phyloP scores from a whole-genome alignment of 2,797 vertebrate genomes.

The Pitangus sulphuratus region DNA sequence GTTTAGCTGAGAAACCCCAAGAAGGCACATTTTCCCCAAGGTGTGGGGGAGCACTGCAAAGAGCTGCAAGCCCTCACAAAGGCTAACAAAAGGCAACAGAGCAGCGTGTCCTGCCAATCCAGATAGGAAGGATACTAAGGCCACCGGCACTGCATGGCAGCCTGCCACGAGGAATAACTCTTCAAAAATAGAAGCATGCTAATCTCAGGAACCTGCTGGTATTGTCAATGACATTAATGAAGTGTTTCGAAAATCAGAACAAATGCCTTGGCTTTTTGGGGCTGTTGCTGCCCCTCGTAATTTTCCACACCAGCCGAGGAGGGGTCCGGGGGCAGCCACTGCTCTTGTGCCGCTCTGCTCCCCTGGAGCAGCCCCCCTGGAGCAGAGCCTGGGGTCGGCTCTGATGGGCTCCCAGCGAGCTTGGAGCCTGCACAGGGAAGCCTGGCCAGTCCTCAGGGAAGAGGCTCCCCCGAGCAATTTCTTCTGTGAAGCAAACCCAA shows the following conservation, averaged over 20 bases:
- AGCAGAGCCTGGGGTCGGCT: fast-evolving
- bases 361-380: background rate
- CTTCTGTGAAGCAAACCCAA: background rate
- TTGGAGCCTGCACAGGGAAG: background rate
- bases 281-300: background rate
- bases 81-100: background rate
- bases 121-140: conserved; percentile 32
- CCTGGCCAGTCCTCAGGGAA: background rate
- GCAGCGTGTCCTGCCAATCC: conserved; percentile 58
- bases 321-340: fast-evolving
- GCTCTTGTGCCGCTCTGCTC: background rate
- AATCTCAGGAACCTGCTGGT: conserved; percentile 63
- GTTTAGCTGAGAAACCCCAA: background rate
- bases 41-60: background rate
- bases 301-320: background rate
- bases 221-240: conserved; percentile 52
- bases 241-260: conserved; percentile 46
- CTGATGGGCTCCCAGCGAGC: background rate
- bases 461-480: background rate
- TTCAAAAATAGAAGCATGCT: conserved; percentile 68
- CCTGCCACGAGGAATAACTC: conserved; percentile 37
- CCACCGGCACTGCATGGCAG: conserved; percentile 14
- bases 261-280: conserved; percentile 14
- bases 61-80: background rate
- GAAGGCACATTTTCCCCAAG: background rate